These are phyloP conservation scores for Drosophila melanica DNA, from an alignment of 1,140 invertebrate genomes.

Conservation along the genomic window DNA sequence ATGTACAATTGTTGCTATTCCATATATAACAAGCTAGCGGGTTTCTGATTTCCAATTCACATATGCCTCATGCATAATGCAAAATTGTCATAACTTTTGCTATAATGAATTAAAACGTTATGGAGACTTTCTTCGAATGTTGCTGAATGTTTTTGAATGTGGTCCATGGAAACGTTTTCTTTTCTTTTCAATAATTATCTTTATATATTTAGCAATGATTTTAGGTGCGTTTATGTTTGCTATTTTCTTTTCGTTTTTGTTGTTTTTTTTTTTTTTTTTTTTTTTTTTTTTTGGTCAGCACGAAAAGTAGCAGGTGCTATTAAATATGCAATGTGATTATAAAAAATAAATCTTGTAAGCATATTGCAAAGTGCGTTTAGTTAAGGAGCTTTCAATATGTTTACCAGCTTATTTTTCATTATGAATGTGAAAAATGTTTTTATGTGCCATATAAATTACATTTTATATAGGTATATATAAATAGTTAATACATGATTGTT, in stretches of 20 bases:
- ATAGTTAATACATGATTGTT: slow-evolving; percentile 77
- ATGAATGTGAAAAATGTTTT: slow-evolving; percentile 38
- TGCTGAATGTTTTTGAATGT: slow-evolving; percentile 15
- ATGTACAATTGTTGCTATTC: slow-evolving; percentile 79
- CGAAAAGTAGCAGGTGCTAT: slow-evolving; percentile 68
- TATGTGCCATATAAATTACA: slow-evolving; percentile 62
- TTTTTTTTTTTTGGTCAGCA: slow-evolving; percentile 64
- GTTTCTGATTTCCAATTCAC: slow-evolving; percentile 45
- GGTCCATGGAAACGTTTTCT: slow-evolving; percentile 24
- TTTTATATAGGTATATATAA: slow-evolving; percentile 55
- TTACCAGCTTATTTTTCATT: slow-evolving; percentile 63
- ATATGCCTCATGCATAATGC: slow-evolving; percentile 56
- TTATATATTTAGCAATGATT: slow-evolving; percentile 60
- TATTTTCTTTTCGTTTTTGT: neutral
- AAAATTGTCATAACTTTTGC: slow-evolving; percentile 75
- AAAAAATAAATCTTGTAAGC: slow-evolving; percentile 57
- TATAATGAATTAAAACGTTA: slow-evolving; percentile 23
- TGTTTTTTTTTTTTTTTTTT: slow-evolving; percentile 17
- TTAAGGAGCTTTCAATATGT: slow-evolving; percentile 44
- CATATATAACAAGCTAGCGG: slow-evolving; percentile 77
- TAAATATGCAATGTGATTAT: slow-evolving; percentile 46
- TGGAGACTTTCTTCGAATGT: slow-evolving; percentile 7
- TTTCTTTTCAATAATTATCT: slow-evolving; percentile 21
- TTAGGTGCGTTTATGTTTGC: slow-evolving; percentile 18
- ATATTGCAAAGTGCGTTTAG: slow-evolving; percentile 31